Evolutionary conservation across 2,888 invertebrate species (phyloP).

Genomic region (Eustalomyia histrio): DNA sequence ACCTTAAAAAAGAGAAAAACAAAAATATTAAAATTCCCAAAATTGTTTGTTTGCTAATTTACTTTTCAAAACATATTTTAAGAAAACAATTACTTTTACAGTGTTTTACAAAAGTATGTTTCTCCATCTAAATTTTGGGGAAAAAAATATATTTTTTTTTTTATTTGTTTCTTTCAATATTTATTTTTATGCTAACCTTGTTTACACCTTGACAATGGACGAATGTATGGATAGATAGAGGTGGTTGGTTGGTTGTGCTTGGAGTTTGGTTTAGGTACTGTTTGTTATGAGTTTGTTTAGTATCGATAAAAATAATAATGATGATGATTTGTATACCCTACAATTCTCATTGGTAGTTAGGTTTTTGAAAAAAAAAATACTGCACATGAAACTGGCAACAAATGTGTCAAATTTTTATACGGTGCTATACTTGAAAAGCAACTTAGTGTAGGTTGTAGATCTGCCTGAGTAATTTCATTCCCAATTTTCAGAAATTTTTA

Average conservation of each 20-base stretch:
- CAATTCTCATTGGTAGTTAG: neutral
- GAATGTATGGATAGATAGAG: constrained; percentile 30
- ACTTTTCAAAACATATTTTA: neutral
- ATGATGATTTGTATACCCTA: neutral
- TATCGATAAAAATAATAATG: neutral
- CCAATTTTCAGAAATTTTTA: too few species aligned
- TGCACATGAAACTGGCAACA: too few species aligned
- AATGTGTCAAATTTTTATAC: too few species aligned
- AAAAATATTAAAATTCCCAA: neutral
- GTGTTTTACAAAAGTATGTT: neutral
- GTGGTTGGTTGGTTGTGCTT: constrained; percentile 4
- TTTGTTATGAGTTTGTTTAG: neutral
- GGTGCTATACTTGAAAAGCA: too few species aligned
- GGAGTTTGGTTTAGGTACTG: neutral
- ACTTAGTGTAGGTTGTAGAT: too few species aligned
- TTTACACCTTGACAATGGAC: constrained; percentile 65
- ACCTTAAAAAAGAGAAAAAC: neutral
- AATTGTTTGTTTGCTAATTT: neutral
- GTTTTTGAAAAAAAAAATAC: too few species aligned
- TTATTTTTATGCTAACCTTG: constrained; percentile 54
- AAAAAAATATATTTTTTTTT: neutral
- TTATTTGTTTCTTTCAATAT: constrained; percentile 47
- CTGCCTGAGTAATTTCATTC: too few species aligned
- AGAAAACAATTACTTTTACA: neutral
- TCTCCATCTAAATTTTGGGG: neutral